phyloP scores from a whole-genome alignment of 2,113 vertebrate species.

The Canis aureus region DNA sequence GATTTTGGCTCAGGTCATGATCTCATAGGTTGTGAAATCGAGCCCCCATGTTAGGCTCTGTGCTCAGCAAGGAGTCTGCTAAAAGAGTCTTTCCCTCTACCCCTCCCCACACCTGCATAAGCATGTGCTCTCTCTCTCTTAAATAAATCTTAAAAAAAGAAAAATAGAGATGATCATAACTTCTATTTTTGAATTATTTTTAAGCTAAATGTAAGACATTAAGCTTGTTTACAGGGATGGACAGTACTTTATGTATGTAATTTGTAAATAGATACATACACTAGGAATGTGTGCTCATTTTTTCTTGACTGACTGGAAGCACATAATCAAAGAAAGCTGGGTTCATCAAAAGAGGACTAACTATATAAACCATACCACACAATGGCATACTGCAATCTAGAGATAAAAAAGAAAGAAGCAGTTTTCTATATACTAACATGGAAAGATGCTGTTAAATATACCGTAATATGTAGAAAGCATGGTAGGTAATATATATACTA shows the following conservation, averaged over 20 bases:
- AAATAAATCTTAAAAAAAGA: background rate
- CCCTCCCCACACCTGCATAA: background rate
- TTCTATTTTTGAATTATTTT: slow-evolving; percentile 19
- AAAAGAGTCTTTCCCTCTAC: background rate
- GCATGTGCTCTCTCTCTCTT: background rate
- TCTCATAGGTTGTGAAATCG: background rate
- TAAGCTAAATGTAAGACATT: background rate
- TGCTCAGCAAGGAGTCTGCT: background rate
- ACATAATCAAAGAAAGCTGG: background rate
- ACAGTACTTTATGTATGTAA: background rate
- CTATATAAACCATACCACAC: background rate
- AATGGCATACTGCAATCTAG: background rate
- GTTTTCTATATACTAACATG: background rate
- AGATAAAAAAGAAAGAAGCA: slow-evolving; percentile 4
- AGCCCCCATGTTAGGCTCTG: background rate
- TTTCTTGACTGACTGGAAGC: background rate
- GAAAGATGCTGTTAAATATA: background rate
- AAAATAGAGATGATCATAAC: background rate
- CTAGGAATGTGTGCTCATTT: background rate
- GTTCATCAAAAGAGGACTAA: background rate
- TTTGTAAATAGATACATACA: background rate
- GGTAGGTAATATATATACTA: background rate
- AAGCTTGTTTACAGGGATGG: slow-evolving; percentile 5
- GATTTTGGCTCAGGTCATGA: background rate
- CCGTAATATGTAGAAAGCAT: slow-evolving; percentile 4